Conservation (phyloP, 2,888 invertebrate genomes). For the Rotaria socialis region DNA sequence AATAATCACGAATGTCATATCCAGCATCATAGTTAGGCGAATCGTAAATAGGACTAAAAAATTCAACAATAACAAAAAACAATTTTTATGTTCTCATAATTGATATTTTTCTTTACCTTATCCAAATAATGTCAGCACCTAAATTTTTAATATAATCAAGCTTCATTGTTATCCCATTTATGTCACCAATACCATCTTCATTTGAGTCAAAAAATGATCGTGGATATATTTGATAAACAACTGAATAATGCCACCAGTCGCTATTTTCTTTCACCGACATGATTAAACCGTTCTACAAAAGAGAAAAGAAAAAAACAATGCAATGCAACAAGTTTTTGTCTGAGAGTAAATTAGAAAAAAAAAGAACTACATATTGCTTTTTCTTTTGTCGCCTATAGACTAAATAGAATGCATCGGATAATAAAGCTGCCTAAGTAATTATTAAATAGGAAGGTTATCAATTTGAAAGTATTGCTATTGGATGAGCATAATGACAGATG, state of each 20-base stretch:
- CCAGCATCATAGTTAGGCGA: constrained; percentile 47
- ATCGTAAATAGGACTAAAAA: constrained; percentile 48
- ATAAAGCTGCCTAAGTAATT: background rate
- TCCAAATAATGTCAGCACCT: constrained; percentile 40
- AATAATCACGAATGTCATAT: constrained; percentile 66
- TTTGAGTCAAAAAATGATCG: constrained; percentile 45
- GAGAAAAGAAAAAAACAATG: background rate
- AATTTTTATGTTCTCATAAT: background rate
- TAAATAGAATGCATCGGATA: background rate
- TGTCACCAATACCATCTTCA: constrained; percentile 44
- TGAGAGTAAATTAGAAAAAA: no score
- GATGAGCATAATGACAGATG: background rate
- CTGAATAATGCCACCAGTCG: constrained; percentile 41
- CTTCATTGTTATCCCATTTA: constrained; percentile 42
- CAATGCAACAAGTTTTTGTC: background rate
- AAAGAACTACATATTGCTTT: background rate
- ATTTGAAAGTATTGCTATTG: background rate
- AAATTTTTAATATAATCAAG: constrained; percentile 42
- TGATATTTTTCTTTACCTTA: background rate
- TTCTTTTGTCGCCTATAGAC: background rate
- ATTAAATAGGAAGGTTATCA: background rate
- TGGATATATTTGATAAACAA: constrained; percentile 43
- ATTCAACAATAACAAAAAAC: background rate
- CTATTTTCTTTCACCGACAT: background rate
- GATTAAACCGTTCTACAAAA: background rate